Conservation (phyloP, 2,888 invertebrate genomes). For the Hypercompe scribonia region DNA sequence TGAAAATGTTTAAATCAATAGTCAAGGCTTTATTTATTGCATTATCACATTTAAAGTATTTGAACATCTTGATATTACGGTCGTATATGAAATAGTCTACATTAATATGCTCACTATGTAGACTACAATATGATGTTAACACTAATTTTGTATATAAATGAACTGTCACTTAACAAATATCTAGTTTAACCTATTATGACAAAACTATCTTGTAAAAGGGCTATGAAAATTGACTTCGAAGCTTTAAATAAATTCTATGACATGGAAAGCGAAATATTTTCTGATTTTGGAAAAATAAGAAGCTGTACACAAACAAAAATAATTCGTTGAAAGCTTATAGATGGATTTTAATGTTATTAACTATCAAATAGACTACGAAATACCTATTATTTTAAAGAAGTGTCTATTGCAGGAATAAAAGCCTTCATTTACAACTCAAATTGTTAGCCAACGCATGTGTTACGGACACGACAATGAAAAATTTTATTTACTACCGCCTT, state of each 20-base stretch:
- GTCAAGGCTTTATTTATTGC: no score
- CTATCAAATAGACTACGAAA: background rate
- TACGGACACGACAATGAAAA: conserved; percentile 39
- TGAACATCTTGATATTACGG: background rate
- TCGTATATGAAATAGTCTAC: background rate
- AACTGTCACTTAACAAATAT: no score
- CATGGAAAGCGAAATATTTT: no score
- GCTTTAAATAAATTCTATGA: no score
- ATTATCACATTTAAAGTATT: background rate
- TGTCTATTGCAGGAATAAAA: background rate
- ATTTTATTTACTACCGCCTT: conserved; percentile 35
- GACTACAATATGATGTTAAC: background rate
- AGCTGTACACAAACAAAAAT: no score
- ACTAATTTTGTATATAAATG: background rate
- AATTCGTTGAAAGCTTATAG: background rate
- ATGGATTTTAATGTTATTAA: background rate
- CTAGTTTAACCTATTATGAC: no score
- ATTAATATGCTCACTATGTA: background rate
- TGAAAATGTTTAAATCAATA: background rate
- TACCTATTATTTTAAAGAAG: background rate
- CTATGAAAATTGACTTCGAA: no score
- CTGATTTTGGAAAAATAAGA: no score
- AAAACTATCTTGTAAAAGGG: no score
- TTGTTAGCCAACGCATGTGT: conserved; percentile 27
- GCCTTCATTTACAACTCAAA: conserved; percentile 8